phyloP scores from a whole-genome alignment of 2,888 invertebrate genomes.

The Leistus spinibarbis region DNA sequence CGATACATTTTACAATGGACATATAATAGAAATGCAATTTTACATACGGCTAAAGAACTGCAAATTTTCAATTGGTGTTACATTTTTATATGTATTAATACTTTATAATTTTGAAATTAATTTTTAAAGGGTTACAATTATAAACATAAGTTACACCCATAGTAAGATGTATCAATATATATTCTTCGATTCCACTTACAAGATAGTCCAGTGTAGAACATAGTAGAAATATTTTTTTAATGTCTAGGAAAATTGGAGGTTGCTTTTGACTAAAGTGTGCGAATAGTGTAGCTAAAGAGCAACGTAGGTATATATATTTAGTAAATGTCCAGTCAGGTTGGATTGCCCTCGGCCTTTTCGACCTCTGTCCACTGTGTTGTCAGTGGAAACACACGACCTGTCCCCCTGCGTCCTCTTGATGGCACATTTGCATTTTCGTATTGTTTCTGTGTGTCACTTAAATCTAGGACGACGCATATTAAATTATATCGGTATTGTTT shows the following conservation, averaged over 20 bases:
- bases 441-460: constrained; percentile 34
- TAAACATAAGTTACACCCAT: no score
- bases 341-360: neutral
- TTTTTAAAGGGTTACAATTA: no score
- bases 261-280: no score
- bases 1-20: neutral
- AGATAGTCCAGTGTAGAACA: no score
- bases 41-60: neutral
- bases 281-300: neutral
- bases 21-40: neutral
- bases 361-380: neutral
- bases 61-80: neutral
- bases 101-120: no score
- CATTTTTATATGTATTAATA: no score
- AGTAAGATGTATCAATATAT: no score
- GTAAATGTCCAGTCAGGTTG: neutral
- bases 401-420: neutral
- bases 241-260: no score
- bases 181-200: no score
- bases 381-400: neutral
- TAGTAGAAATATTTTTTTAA: no score
- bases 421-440: constrained; percentile 27
- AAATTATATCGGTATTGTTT: constrained; percentile 23
- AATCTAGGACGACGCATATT: constrained; percentile 27
- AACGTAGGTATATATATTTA: neutral